Conservation (phyloP, 1,140 invertebrate species). For the Drosophila pallidifrons region DNA sequence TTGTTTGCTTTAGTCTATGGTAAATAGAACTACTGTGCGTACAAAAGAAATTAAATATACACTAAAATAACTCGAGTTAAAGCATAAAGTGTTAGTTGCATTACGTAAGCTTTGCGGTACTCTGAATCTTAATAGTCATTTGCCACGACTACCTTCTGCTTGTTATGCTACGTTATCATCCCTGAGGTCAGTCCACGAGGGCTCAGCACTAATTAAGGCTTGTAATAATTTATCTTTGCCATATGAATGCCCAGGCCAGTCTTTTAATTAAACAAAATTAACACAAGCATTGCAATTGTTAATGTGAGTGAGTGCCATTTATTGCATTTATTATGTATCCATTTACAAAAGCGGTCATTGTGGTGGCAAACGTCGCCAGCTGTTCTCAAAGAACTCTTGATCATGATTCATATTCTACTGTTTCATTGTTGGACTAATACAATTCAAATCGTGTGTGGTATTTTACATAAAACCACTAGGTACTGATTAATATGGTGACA, state of each 20-base stretch:
- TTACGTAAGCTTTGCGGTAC: slow-evolving; percentile 63
- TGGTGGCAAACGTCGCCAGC: background rate
- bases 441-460: background rate
- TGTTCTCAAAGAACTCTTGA: background rate
- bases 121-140: slow-evolving; percentile 63
- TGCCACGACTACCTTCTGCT: slow-evolving; percentile 36
- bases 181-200: slow-evolving; percentile 58
- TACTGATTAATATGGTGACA: no score
- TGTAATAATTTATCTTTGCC: slow-evolving; percentile 56
- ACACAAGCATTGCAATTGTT: slow-evolving; percentile 18
- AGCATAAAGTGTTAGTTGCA: slow-evolving; percentile 27
- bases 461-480: no score
- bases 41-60: slow-evolving; percentile 3
- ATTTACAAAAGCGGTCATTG: background rate
- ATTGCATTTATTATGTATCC: slow-evolving; percentile 10
- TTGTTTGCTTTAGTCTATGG: slow-evolving; percentile 2
- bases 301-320: slow-evolving; percentile 2
- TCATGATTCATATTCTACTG: background rate
- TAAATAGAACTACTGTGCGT: slow-evolving; percentile 18
- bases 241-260: slow-evolving; percentile 52
- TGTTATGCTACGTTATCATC: slow-evolving; percentile 36
- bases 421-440: background rate
- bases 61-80: slow-evolving; percentile 10
- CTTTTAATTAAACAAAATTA: slow-evolving; percentile 59
- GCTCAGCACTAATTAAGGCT: slow-evolving; percentile 64